A percentile compares a stretch with the other conserved stretches of the same genome.
phyloP scores from a whole-genome alignment of 2,888 invertebrate genomes.

The Hoplodrina blanda region DNA sequence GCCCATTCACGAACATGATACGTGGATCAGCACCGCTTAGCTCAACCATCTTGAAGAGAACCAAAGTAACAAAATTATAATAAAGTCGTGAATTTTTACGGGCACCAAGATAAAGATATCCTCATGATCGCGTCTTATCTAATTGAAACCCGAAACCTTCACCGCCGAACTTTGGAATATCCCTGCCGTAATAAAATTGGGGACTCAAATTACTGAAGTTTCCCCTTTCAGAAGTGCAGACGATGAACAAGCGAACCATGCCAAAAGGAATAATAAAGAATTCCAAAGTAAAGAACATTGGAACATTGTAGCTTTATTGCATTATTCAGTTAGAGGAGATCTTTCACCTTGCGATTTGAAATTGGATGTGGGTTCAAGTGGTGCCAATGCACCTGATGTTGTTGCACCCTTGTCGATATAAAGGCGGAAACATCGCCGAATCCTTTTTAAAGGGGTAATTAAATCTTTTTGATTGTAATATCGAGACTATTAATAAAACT shows the following conservation, averaged over 20 bases:
- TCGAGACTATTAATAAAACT: neutral
- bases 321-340: conserved; percentile 19
- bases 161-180: conserved; percentile 22
- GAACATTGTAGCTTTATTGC: neutral
- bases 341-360: conserved; percentile 16
- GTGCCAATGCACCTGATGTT: conserved; percentile 27
- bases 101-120: conserved; percentile 10
- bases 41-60: too few species aligned
- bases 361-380: conserved; percentile 16
- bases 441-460: neutral
- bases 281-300: conserved; percentile 5
- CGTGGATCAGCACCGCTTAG: too few species aligned
- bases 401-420: neutral
- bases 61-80: too few species aligned
- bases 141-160: conserved; percentile 25
- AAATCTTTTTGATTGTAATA: neutral
- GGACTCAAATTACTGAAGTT: conserved; percentile 42
- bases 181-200: conserved; percentile 29
- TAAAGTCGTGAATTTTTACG: neutral
- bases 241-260: conserved; percentile 23
- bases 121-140: conserved; percentile 10
- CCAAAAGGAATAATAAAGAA: conserved; percentile 21
- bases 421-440: neutral
- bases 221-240: conserved; percentile 15
- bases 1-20: too few species aligned